Evolutionary conservation across 2,888 invertebrate species (phyloP), one percentile per base, ranked within the genome.

Genomic region (Cosmorhoe ocellata): DNA sequence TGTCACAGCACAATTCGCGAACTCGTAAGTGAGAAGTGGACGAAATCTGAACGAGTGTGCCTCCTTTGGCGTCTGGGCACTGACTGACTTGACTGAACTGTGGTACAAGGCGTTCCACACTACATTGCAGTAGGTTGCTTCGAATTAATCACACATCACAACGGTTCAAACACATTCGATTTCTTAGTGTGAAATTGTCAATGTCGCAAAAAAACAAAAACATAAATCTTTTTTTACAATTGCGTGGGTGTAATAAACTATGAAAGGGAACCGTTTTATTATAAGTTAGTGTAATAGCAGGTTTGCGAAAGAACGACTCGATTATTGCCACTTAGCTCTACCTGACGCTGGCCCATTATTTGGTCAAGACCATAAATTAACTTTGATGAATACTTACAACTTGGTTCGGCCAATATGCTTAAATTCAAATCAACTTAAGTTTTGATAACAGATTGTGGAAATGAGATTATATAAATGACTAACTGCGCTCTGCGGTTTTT

Each of bases 1-100:
- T 40, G 48, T 51, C 67, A 62, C 64, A 63, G 58, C 75, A 74
- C 69, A 61, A 66, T 67, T 71, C 70, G 74, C 74, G 73, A 69
- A 69, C 69, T 68, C 42, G 39, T 34, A 30, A 42, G 37, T 41
- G 13, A 26, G 33, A 51, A 38, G 24, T 26, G 40, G 13, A 11
- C n/a, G 12, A 31, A 33, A 11, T 12, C 39, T 30, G 24, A 42
- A 9, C 42, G 34, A 38, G 52, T 56, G 34, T 26, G 63, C 62
- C 66, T 56, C 63, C 61, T 56, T 57, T 67, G 63, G 63, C 74
- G 76, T 70, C 56, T 69, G 70, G 59, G 61, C 68, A 65, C 74
- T 65, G 68, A 81, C 81, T 80, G 78, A 61, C 22, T 36, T 18
- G 27, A 12, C 27, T 27, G 10, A 13, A 13, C 30, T 31, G 26